Evolutionary conservation across 1,140 invertebrate species (phyloP), one percentile per base, ranked within the genome.

Genomic region (Nasonia longicornis): DNA sequence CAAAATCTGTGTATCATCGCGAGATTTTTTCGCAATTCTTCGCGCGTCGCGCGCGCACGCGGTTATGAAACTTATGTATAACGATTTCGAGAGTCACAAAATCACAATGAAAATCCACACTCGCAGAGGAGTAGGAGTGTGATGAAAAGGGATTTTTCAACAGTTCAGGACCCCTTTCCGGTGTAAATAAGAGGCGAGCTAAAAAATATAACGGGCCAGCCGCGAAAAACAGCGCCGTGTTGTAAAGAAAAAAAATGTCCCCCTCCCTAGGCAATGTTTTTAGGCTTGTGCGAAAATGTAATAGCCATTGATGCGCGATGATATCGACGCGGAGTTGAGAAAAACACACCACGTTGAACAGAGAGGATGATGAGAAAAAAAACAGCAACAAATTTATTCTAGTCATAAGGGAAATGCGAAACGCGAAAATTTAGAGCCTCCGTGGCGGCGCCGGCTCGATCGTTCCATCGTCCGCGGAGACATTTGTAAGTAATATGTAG

Each of bases 341-440:
- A 82, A 77, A 79, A 81, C 11, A 76, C 73, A 66, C 16, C 22
- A 67, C 71, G 76, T 77, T 77, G 74, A 83, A 80, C 66, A 72
- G 66, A 67, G 14, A 67, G 66, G 38, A 74, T 67, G 11, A 79
- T 38, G 63, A 38, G 16, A 72, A 38, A 72, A 12, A 22, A 48
- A 79, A 71, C 80, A 80, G 38, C 52, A 45, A 82, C 66, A 82
- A 82, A 78, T 82, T 81, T 82, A 82, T 75, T 82, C 77, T 82
- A 82, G 77, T 82, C 71, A 76, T 82, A 82, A 83, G 77, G 70
- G 69, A 80, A 74, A 82, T 79, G 78, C 79, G 82, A 77, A 80
- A 75, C 66, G 77, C 80, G 82, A 82, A 80, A 84, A 84, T 83
- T 83, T 74, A 58, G 82, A 83, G 80, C 79, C 69, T 83, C 81